phyloP scores from a whole-genome alignment of 2,797 vertebrate species.

The Florisuga fusca region DNA sequence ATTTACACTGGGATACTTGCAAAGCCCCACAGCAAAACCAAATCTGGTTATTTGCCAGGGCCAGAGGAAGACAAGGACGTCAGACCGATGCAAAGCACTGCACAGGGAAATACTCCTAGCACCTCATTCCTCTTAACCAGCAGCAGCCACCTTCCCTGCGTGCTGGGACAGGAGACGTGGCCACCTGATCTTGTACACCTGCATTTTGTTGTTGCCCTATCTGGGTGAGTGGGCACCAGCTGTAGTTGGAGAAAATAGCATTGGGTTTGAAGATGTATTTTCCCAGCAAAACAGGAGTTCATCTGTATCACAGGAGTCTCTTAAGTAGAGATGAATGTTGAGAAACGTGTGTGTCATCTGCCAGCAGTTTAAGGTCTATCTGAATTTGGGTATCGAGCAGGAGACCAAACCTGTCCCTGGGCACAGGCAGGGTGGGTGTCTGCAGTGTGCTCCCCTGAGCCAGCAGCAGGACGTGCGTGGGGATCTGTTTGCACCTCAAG shows the following conservation, averaged over 20 bases:
- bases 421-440: neutral
- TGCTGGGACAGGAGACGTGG: neutral
- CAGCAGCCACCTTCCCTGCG: accelerated
- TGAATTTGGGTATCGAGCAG: neutral
- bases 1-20: neutral
- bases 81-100: neutral
- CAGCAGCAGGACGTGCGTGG: accelerated
- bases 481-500: neutral
- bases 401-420: neutral
- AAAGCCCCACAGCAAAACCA: neutral
- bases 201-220: neutral
- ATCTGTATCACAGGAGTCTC: neutral
- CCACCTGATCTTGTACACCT: neutral
- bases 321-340: neutral
- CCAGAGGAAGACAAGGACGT: accelerated
- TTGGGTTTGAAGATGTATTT: neutral
- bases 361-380: neutral
- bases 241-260: neutral
- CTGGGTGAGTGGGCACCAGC: neutral
- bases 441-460: accelerated
- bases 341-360: neutral
- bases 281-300: neutral
- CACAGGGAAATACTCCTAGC: neutral
- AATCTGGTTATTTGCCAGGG: neutral
- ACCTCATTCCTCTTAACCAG: neutral